Evolutionary conservation across 1,140 invertebrate genomes (phyloP).

Genomic region (Acromyrmex charruanus): DNA sequence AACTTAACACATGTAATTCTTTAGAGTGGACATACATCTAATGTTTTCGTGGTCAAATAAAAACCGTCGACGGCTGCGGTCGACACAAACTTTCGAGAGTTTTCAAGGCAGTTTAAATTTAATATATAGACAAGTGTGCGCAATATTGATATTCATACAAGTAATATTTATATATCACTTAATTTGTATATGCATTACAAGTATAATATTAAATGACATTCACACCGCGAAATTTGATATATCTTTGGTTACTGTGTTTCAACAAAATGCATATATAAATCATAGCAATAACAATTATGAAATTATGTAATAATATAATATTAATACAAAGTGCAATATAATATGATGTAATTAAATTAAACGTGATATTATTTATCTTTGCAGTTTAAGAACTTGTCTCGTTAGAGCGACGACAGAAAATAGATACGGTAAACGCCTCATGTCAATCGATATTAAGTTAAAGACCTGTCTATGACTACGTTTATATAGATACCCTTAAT

Average conservation of each 20-base stretch:
- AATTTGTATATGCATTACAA: no score
- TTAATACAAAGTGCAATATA: not conserved
- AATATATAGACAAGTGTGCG: not conserved
- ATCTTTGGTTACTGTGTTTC: not conserved
- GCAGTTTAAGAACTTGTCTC: not conserved
- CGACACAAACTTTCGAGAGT: constrained; percentile 12
- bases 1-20: constrained; percentile 53
- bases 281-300: not conserved
- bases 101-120: constrained; percentile 20
- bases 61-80: constrained; percentile 4
- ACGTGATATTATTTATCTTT: not conserved
- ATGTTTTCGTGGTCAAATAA: constrained; percentile 22
- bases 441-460: not conserved
- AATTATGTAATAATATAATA: not conserved
- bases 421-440: not conserved
- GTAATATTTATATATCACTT: constrained; percentile 1
- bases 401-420: not conserved
- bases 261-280: not conserved
- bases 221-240: not conserved
- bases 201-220: not conserved
- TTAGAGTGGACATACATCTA: constrained; percentile 46
- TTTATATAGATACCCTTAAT: no score
- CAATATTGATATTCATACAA: not conserved
- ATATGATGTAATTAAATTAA: not conserved
- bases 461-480: not conserved